Base-by-base conservation (phyloP, 30 jellyfish, hydroid and myxozoan genomes). In the Turritopsis dohrnii region DNA sequence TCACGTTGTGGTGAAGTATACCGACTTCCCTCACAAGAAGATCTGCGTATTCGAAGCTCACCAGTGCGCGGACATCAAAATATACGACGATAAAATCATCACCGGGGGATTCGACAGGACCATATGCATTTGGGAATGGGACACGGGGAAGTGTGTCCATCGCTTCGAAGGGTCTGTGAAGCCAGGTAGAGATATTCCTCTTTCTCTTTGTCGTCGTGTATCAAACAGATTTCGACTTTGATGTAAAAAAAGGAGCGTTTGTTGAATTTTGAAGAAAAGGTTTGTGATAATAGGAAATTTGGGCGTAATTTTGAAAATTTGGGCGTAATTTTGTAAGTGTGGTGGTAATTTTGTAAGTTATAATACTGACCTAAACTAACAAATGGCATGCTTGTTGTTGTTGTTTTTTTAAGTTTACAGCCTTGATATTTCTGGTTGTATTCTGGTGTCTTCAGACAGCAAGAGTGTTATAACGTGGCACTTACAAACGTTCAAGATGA, bases 81-180 rank as follows among this genome's bases (percentile, higher is more conserved):
- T 82, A 9, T 69, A 82, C 53, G 85, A 71, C 73, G 83, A 82
- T 71, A 25, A 26, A 16, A 25, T 82, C 19, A 82, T 82, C 26
- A 65, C 89, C 24, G 89, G 83, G 65, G 89, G 89, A 4, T 82
- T 60, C 30, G 89, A 82, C 26, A 75, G 89, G 18, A 82, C 85
- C 28, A 82, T 82, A 20, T 41, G 76, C 73, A 71, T 82, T 13
- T 82, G 89, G 89, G 28, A 65, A 21, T 82, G 89, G 89, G 66
- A 28, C 9, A 82, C 84, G 8, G 89, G 89, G 5, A 22, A 71
- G 16, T 28, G 41, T 13, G 75, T 82, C 28, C 69, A 54, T 23
- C 71, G 85, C 66, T 28, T 82, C n/a, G 86, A 82, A 71, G 89
- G 89, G 1, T 82, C 89, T 30, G 66, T 71, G 53, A 82, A 82